Base-by-base conservation (phyloP, 2,797 vertebrate species). In the Gephyroberyx darwinii region DNA sequence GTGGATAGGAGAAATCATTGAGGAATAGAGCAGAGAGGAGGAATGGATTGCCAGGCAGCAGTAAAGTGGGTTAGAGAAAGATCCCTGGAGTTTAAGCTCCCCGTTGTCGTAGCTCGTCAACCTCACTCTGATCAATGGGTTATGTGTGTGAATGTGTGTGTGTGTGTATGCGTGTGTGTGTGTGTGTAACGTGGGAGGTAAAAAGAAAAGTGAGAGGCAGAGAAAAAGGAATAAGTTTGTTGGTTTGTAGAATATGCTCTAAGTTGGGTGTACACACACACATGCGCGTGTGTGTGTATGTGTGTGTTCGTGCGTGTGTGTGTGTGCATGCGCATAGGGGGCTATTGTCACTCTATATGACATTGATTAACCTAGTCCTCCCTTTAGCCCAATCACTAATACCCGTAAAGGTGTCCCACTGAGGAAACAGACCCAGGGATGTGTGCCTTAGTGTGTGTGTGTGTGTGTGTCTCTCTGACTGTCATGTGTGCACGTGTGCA, bases 361-460 rank as follows among this genome's bases (percentile, higher is more conserved):
- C 77, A 89, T 81, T 84, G 85, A 91, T 90, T 85, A 76, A 66
- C 77, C 57, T 89, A 81, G 79, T 84, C 78, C 75, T 70, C 13
- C 60, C 61, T 80, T 82, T 71, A 80, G 53, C 72, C 65, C 35
- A 41, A 64, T 59, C 6, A 4, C 51, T 80, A 74, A 78, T 55
- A 52, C 70, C 55, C 50, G 74, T 9, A 35, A 31, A 58, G 51
- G 67, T 77, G 53, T 67, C 53, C 45, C 26, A 26, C 4, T 4
- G 26, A 26, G 26, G 26, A 26, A 26, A 26, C 26, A 26, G 26
- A 26, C 26, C 26, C 19, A 20, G 41, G n/a, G 61, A 26, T 78
- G 20, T 60, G 47, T n/a, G 54, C 59, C 4, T 67, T 50, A 65
- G 17, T 17, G 22, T 47, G 37, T 63, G 55, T 2, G 39, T 39